These are phyloP conservation scores for Tapera naevia DNA, from an alignment of 2,797 vertebrate genomes.

Conservation along the genomic window DNA sequence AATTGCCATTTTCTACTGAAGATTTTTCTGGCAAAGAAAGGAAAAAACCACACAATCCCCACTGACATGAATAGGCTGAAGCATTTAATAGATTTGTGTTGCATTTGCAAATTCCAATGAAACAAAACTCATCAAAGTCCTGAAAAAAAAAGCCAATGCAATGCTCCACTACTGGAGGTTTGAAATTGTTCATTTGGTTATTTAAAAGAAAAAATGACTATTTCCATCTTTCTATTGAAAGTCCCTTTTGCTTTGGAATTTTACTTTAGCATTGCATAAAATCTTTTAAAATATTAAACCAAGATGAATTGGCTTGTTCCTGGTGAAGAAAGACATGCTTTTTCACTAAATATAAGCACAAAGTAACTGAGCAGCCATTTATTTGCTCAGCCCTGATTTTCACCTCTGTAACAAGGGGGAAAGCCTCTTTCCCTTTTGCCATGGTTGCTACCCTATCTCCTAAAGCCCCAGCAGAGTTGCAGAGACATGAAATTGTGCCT, in stretches of 20 bases:
- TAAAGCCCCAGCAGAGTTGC: not conserved
- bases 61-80: not conserved
- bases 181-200: not conserved
- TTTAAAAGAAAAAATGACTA: not conserved
- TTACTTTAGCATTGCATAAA: not conserved
- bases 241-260: constrained; percentile 1
- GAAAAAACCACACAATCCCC: not conserved
- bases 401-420: not conserved
- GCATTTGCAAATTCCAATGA: not conserved
- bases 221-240: not conserved
- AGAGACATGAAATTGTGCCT: not conserved
- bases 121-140: not conserved
- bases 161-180: not conserved
- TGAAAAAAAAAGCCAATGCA: not conserved
- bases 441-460: not conserved
- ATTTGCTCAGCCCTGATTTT: not conserved
- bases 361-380: not conserved
- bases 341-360: not conserved
- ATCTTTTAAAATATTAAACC: not conserved
- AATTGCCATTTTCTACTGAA: not conserved
- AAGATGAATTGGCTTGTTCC: not conserved
- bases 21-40: not conserved
- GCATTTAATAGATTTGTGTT: not conserved
- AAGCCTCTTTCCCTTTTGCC: not conserved
- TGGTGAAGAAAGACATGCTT: not conserved